A percentile compares a stretch with the other conserved stretches of the same genome.
Evolutionary conservation across 2,797 vertebrate species (phyloP).

Genomic region (Falco biarmicus): DNA sequence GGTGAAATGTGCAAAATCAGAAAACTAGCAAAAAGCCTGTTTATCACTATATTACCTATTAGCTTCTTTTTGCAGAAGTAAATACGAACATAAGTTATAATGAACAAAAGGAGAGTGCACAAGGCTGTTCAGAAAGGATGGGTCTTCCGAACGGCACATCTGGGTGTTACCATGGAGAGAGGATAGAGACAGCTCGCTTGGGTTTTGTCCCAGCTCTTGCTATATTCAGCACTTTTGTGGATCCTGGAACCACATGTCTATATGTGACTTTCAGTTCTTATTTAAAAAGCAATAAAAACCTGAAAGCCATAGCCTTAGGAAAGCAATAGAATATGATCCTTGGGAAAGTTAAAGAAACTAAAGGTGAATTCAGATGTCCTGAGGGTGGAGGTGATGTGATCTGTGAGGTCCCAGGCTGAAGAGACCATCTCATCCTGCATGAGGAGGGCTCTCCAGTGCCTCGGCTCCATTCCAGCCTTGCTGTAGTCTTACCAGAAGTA

Average conservation of each 20-base stretch:
- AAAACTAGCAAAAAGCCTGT: not conserved
- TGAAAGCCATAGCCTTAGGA: not conserved
- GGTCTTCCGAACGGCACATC: not conserved
- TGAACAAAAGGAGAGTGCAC: not conserved
- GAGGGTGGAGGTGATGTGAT: not conserved
- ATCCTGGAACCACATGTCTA: not conserved
- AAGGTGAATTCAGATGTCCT: not conserved
- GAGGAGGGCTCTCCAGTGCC: not conserved
- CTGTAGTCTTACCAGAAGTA: not conserved
- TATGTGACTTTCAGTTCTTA: not conserved
- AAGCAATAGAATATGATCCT: not conserved
- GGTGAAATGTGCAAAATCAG: not conserved
- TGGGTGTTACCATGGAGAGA: not conserved
- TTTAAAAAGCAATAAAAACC: not conserved
- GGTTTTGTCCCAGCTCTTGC: not conserved
- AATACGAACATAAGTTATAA: not conserved
- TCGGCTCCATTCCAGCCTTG: not conserved
- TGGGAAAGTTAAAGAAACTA: not conserved
- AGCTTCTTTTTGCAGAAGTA: not conserved
- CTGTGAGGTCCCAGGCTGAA: not conserved
- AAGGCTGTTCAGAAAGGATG: not conserved
- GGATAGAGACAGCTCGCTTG: accelerated
- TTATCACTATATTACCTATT: not conserved
- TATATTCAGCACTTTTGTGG: not conserved
- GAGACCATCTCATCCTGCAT: accelerated